Evolutionary conservation across 2,113 vertebrate genomes (phyloP).

Genomic region (Bostrychus sinensis): DNA sequence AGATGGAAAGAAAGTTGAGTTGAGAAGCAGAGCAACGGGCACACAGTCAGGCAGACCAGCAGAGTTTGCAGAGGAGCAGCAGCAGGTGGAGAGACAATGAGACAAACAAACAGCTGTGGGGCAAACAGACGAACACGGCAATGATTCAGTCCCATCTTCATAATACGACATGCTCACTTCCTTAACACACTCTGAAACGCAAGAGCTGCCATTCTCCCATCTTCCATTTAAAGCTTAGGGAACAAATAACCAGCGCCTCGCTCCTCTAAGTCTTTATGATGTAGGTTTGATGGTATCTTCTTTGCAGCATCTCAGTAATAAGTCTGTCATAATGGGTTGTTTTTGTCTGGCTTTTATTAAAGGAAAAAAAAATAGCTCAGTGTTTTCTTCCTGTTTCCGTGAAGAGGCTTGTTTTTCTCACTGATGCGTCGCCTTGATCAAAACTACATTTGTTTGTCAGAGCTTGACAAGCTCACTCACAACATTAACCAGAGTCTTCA

Average conservation of each 20-base stretch:
- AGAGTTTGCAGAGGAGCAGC: slow-evolving; percentile 15
- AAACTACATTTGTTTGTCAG: slow-evolving; percentile 17
- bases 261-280: slow-evolving; percentile 27
- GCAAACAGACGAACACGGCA: slow-evolving; percentile 32
- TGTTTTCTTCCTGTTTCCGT: slow-evolving; percentile 44
- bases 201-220: slow-evolving; percentile 30
- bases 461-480: not conserved
- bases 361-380: slow-evolving; percentile 20
- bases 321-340: slow-evolving; percentile 45
- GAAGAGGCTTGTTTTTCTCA: slow-evolving; percentile 32
- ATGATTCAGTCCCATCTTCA: slow-evolving; percentile 23
- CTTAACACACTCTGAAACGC: slow-evolving; percentile 36
- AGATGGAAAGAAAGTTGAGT: slow-evolving; percentile 20
- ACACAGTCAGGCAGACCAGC: slow-evolving; percentile 19
- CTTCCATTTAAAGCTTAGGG: slow-evolving; percentile 43
- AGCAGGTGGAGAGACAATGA: slow-evolving; percentile 46
- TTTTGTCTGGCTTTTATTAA: slow-evolving; percentile 53
- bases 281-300: slow-evolving; percentile 44
- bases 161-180: slow-evolving; percentile 40
- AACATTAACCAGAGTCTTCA: not conserved
- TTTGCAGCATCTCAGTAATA: slow-evolving; percentile 51
- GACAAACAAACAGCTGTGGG: slow-evolving; percentile 47
- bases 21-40: slow-evolving; percentile 40
- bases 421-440: slow-evolving; percentile 5
- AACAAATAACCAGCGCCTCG: slow-evolving; percentile 42